A percentile compares a stretch with the other conserved stretches of the same genome.
phyloP scores from a whole-genome alignment of 2,797 vertebrate species.

The Carduelis carduelis region DNA sequence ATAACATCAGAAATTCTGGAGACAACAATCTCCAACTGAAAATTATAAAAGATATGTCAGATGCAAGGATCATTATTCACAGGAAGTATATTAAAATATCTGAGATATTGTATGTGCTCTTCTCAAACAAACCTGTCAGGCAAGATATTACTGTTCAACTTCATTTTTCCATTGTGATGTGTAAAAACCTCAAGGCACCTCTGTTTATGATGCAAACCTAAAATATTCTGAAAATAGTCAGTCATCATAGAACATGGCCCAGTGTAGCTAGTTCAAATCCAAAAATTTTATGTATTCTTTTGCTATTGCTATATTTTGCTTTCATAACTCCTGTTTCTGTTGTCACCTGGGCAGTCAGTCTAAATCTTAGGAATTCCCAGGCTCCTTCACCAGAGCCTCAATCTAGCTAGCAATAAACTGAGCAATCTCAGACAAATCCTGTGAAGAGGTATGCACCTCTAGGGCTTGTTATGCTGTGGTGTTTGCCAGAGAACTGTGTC shows the following conservation, averaged over 20 bases:
- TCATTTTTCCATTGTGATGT: background rate
- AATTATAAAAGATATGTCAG: background rate
- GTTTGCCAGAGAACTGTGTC: background rate
- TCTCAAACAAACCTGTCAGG: background rate
- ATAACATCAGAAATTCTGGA: background rate
- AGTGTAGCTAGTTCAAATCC: background rate
- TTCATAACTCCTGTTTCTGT: background rate
- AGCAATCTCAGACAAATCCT: background rate
- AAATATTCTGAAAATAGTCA: background rate
- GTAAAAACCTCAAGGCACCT: background rate
- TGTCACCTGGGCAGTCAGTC: background rate
- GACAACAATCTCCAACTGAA: background rate
- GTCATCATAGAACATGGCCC: background rate
- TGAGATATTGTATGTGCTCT: background rate
- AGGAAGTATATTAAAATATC: background rate
- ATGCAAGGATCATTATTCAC: background rate
- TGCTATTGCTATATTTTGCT: background rate
- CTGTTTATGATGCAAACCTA: background rate
- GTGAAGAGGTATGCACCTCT: background rate
- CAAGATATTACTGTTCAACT: background rate
- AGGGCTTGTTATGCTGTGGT: background rate
- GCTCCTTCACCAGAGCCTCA: background rate
- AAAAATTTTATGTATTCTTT: background rate
- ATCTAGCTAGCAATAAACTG: background rate
- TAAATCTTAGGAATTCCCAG: background rate